Evolutionary conservation across 2,797 vertebrate species (phyloP), one percentile per base, ranked within the genome.

Genomic region (Hoplostethus mediterraneus): DNA sequence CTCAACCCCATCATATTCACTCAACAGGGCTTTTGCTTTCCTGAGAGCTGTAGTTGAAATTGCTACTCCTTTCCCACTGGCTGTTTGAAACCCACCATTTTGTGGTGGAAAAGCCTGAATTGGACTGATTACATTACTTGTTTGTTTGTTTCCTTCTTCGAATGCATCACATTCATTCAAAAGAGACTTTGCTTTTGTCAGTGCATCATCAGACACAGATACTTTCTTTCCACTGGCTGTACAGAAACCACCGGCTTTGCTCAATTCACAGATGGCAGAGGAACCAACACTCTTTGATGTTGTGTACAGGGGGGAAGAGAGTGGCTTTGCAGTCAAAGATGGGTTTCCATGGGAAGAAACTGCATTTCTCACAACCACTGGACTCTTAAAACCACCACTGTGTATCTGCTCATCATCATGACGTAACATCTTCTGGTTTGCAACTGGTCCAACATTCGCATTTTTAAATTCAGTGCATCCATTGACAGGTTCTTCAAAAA

Each of bases 151-250:
- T 30, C 33, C 30, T 53, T 81, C 71, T 4, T 79, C 86, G 67
- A 82, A 80, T 61, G 40, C 2, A 47, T 75, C n/a, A 49, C 80
- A 87, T 52, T 95, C 94, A 67, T 92, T 85, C 54, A 96, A 91
- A 74, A 95, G 79, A 17, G 68, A 65, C 63, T 94, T 94, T 13
- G 93, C 94, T 90, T 94, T 95, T 60, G 87, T 63, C 60, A 96
- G 68, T 47, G 94, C 89, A 30, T 81, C 91, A 85, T 93, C 78
- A 66, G 96, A 96, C 54, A 96, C 62, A 0, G 58, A 62, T 11
- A 96, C 92, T 12, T 71, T 91, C 72, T 95, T 95, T 73, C 95
- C 95, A 62, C 93, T 92, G 80, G 94, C 95, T 66, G 95, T 96
- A 77, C 77, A 63, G 73, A 85, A 84, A 30, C 94, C 95, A 86